phyloP scores from a whole-genome alignment of 2,888 invertebrate genomes.

The Mythimna impura region DNA sequence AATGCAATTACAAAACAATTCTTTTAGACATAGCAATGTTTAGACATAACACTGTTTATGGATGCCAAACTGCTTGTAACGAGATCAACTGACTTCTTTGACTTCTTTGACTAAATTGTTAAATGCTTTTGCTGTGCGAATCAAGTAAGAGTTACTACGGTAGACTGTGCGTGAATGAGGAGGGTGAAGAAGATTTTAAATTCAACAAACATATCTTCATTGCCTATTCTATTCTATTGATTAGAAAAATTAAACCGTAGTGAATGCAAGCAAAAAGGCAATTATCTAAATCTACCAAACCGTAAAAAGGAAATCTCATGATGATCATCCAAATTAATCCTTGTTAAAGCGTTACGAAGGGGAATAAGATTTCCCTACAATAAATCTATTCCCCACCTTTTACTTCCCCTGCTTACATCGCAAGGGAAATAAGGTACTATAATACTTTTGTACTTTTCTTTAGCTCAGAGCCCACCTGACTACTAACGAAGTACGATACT shows the following conservation, averaged over 20 bases:
- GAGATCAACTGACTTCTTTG: no score
- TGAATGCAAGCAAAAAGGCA: background rate
- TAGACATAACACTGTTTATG: no score
- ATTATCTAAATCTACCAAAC: background rate
- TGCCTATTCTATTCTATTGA: background rate
- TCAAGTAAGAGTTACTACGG: no score
- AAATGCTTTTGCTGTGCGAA: no score
- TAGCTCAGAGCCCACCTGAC: slow-evolving; percentile 45
- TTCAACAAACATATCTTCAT: no score
- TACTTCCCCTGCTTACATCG: slow-evolving; percentile 31
- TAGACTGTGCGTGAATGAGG: no score
- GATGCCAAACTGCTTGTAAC: no score
- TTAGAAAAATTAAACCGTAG: background rate
- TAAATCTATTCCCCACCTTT: slow-evolving; percentile 25
- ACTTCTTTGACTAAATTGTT: no score
- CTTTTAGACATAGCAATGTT: no score
- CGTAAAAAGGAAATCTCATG: background rate
- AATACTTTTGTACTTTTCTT: slow-evolving; percentile 59
- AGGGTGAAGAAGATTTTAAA: no score
- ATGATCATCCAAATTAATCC: slow-evolving; percentile 19
- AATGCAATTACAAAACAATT: no score
- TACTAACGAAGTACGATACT: slow-evolving; percentile 58
- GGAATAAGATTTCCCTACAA: slow-evolving; percentile 10
- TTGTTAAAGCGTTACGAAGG: background rate
- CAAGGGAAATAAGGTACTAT: slow-evolving; percentile 60